Evolutionary conservation across 2,888 invertebrate genomes (phyloP).

Genomic region (Nymphalis urticae): DNA sequence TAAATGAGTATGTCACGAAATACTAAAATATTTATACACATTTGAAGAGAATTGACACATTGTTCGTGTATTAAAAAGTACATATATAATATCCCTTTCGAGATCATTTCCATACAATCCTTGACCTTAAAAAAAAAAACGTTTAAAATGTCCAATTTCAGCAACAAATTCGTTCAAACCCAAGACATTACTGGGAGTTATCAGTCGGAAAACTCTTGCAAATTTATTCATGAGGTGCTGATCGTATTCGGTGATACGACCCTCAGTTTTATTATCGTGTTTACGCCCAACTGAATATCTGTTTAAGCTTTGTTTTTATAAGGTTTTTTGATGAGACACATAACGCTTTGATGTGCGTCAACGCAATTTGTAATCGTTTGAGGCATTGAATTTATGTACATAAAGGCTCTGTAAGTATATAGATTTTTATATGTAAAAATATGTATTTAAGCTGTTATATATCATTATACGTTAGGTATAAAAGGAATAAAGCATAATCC

Average conservation of each 20-base stretch:
- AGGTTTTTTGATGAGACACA: conserved; percentile 26
- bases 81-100: no score
- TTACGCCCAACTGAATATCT: conserved; percentile 39
- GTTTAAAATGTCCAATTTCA: conserved; percentile 20
- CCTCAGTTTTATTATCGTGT: conserved; percentile 55
- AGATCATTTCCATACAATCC: background rate
- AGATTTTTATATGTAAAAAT: no score
- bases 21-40: no score
- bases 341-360: conserved; percentile 30
- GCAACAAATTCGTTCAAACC: conserved; percentile 30
- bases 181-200: conserved; percentile 41
- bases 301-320: conserved; percentile 36
- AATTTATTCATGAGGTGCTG: conserved; percentile 59
- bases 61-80: no score
- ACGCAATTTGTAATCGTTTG: conserved; percentile 24
- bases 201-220: conserved; percentile 47
- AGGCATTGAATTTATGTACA: background rate
- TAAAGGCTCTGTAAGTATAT: background rate
- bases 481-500: no score
- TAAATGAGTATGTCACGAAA: no score
- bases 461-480: no score
- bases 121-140: conserved; percentile 6
- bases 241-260: conserved; percentile 51
- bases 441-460: no score
- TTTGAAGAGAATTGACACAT: no score